Conservation (phyloP, 2,113 vertebrate genomes). For the Dasyurus viverrinus region DNA sequence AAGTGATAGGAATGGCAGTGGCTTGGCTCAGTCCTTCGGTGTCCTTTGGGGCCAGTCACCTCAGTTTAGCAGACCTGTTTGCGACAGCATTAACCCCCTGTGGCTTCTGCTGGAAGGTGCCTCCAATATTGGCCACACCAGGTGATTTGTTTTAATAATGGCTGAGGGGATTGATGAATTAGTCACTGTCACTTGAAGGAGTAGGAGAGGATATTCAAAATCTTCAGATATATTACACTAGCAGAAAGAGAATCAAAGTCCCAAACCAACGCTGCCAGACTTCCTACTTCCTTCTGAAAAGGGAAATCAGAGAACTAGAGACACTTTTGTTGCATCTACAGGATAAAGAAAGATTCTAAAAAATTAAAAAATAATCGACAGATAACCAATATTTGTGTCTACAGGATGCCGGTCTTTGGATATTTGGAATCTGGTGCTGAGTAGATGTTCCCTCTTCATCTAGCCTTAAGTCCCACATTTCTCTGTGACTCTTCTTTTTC, state of each 20-base stretch:
- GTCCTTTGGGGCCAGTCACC: slow-evolving; percentile 37
- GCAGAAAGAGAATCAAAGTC: slow-evolving; percentile 2
- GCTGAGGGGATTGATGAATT: slow-evolving; percentile 59
- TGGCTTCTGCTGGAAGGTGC: slow-evolving; percentile 18
- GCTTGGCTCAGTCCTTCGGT: slow-evolving; percentile 28
- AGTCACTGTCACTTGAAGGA: slow-evolving; percentile 44
- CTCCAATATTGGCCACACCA: not conserved
- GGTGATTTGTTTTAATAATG: slow-evolving; percentile 63
- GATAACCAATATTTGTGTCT: slow-evolving; percentile 25
- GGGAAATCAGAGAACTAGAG: not conserved
- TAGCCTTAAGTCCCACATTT: not conserved
- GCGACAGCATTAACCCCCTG: slow-evolving; percentile 34
- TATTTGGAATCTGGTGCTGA: slow-evolving; percentile 29
- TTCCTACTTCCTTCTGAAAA: slow-evolving; percentile 22
- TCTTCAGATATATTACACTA: not conserved
- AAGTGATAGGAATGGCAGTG: not conserved
- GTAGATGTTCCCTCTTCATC: not conserved
- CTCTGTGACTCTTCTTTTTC: slow-evolving; percentile 34
- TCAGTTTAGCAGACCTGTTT: slow-evolving; percentile 33
- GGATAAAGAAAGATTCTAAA: slow-evolving; percentile 14
- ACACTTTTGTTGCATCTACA: not conserved
- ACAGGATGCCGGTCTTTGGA: slow-evolving; percentile 32
- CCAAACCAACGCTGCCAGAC: slow-evolving; percentile 16
- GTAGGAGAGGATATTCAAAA: slow-evolving; percentile 29
- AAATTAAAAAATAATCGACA: not conserved